A percentile compares a stretch with the other conserved stretches of the same genome.
Conservation (phyloP, 2,797 vertebrate genomes). For the Crocidura indochinensis region DNA sequence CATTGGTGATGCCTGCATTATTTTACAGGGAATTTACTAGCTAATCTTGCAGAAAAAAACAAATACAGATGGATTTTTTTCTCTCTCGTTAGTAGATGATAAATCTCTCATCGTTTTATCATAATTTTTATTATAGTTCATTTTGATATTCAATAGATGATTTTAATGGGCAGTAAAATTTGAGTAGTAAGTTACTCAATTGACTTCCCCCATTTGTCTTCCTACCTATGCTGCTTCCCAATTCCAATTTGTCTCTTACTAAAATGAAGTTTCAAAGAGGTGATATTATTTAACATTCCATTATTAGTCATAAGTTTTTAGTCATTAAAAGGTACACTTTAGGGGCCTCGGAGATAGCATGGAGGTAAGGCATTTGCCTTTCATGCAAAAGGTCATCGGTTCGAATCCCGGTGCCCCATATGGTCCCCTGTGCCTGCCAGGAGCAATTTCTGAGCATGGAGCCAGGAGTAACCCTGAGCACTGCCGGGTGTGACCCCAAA, state of each 20-base stretch:
- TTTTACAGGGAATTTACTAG: not conserved
- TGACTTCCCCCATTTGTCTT: not conserved
- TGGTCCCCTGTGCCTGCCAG: too few species aligned
- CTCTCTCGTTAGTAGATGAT: not conserved
- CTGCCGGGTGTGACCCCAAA: too few species aligned
- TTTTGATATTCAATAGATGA: not conserved
- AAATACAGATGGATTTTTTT: not conserved
- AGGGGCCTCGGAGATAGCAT: too few species aligned
- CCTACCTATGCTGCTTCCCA: not conserved
- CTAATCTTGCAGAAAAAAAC: not conserved
- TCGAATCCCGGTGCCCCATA: too few species aligned
- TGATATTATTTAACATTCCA: not conserved
- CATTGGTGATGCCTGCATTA: not conserved
- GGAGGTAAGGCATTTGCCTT: too few species aligned
- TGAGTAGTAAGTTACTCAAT: not conserved
- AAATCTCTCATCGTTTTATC: not conserved
- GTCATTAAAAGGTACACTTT: constrained; percentile 30
- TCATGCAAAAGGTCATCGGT: too few species aligned
- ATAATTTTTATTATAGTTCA: not conserved
- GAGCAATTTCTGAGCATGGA: too few species aligned
- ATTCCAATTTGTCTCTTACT: not conserved
- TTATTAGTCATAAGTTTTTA: not conserved
- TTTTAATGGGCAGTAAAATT: not conserved
- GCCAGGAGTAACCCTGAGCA: too few species aligned
- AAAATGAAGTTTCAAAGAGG: not conserved